Percentiles rank a stretch among this genome's conserved stretches.
Conservation (phyloP, 1,140 invertebrate genomes). For the Melitaea cinxia region DNA sequence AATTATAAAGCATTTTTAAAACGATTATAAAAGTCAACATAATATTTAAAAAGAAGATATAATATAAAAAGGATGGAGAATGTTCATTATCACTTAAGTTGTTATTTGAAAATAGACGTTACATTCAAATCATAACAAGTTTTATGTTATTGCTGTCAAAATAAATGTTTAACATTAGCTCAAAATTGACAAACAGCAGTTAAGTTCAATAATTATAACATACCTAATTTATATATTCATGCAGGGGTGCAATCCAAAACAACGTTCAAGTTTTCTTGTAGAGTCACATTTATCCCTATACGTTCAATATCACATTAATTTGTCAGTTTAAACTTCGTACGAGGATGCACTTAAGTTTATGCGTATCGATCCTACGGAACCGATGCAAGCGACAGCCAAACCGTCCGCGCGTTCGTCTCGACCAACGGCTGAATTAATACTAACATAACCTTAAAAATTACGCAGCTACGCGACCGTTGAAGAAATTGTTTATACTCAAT, state of each 20-base stretch:
- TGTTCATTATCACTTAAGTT: background rate
- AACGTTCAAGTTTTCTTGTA: background rate
- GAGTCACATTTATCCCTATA: slow-evolving; percentile 9
- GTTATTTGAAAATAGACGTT: slow-evolving; percentile 2
- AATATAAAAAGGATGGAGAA: background rate
- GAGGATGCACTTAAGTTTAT: slow-evolving; percentile 31
- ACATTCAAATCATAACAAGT: slow-evolving; percentile 7
- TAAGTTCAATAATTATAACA: slow-evolving; percentile 2
- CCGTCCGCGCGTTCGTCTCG: slow-evolving; percentile 53
- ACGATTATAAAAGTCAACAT: no score
- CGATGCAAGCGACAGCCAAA: slow-evolving; percentile 32
- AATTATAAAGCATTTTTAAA: no score
- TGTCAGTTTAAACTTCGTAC: slow-evolving; percentile 15
- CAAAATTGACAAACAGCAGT: background rate
- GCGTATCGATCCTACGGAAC: slow-evolving; percentile 32
- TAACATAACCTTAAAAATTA: slow-evolving; percentile 75
- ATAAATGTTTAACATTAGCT: background rate
- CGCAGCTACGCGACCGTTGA: slow-evolving; percentile 63
- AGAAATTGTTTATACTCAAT: slow-evolving; percentile 72
- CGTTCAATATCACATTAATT: slow-evolving; percentile 13
- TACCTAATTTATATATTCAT: slow-evolving; percentile 19
- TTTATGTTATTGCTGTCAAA: background rate
- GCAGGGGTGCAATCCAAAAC: slow-evolving; percentile 3
- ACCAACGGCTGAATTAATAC: slow-evolving; percentile 70
- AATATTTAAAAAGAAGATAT: background rate